These are phyloP conservation scores for Leptinotarsa texana DNA, from an alignment of 1,140 invertebrate species.

Conservation along the genomic window DNA sequence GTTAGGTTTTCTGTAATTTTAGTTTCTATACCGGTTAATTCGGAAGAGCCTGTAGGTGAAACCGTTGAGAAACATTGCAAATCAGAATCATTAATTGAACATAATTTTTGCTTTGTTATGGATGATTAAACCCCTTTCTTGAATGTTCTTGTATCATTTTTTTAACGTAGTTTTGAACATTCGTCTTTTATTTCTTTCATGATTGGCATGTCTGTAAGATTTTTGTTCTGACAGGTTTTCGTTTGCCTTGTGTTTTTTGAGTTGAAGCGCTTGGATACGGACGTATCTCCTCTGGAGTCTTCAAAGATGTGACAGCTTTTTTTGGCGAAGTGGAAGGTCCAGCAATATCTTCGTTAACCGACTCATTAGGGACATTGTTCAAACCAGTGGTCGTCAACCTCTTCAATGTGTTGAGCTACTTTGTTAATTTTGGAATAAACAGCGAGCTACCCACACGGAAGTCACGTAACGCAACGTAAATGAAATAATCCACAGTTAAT, in stretches of 20 bases:
- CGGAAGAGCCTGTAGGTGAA: not conserved
- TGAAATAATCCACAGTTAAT: too few relatives aligned
- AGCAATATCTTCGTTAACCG: conserved; percentile 7
- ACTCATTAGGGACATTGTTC: not conserved
- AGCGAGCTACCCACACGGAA: too few relatives aligned
- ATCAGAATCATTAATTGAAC: not conserved
- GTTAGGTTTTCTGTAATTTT: not conserved
- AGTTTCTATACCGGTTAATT: not conserved
- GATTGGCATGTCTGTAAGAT: not conserved
- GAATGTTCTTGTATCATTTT: not conserved
- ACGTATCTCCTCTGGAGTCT: conserved; percentile 8
- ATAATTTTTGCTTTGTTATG: not conserved
- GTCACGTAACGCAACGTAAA: too few relatives aligned
- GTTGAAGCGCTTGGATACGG: conserved; percentile 1
- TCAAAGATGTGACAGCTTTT: not conserved
- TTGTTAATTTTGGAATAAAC: too few relatives aligned
- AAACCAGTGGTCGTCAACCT: too few relatives aligned
- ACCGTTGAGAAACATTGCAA: not conserved
- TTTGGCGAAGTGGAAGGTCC: not conserved
- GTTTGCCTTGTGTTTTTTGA: not conserved
- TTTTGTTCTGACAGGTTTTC: conserved; percentile 14
- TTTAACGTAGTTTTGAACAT: not conserved
- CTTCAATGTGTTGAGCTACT: too few relatives aligned
- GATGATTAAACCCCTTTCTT: not conserved
- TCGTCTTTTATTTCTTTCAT: not conserved